Evolutionary conservation across 2,888 invertebrate species (phyloP).

Genomic region (Ormyrus pomaceus): DNA sequence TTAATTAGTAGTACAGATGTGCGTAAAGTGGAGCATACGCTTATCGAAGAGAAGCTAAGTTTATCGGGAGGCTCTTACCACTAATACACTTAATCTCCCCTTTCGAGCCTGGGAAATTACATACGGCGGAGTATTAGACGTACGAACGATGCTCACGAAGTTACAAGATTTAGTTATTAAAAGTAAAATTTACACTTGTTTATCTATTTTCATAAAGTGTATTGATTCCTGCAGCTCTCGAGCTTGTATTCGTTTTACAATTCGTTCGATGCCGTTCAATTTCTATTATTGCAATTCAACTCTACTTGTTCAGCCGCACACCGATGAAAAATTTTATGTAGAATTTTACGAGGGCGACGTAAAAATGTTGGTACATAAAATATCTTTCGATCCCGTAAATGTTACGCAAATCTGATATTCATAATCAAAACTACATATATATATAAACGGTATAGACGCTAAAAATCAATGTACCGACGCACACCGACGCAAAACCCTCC

Average conservation of each 20-base stretch:
- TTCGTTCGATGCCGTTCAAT: background rate
- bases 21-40: too few species aligned
- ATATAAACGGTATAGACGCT: background rate
- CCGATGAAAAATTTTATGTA: constrained; percentile 27
- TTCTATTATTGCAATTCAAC: constrained; percentile 7
- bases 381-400: constrained; percentile 35
- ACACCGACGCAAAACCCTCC: background rate
- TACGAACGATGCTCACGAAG: too few species aligned
- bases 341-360: background rate
- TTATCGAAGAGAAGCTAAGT: too few species aligned
- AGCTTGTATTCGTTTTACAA: background rate
- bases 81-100: too few species aligned
- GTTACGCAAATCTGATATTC: constrained; percentile 28
- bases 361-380: constrained; percentile 25
- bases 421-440: constrained; percentile 20
- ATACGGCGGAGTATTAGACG: too few species aligned
- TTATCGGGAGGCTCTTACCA: too few species aligned
- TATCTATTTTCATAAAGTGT: too few species aligned
- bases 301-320: background rate
- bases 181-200: too few species aligned
- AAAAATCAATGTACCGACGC: constrained; percentile 21
- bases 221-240: too few species aligned
- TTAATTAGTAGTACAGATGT: too few species aligned
- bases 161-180: too few species aligned
- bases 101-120: too few species aligned